Conservation (phyloP, 2,113 vertebrate genomes). For the Ibidorhyncha struthersii region DNA sequence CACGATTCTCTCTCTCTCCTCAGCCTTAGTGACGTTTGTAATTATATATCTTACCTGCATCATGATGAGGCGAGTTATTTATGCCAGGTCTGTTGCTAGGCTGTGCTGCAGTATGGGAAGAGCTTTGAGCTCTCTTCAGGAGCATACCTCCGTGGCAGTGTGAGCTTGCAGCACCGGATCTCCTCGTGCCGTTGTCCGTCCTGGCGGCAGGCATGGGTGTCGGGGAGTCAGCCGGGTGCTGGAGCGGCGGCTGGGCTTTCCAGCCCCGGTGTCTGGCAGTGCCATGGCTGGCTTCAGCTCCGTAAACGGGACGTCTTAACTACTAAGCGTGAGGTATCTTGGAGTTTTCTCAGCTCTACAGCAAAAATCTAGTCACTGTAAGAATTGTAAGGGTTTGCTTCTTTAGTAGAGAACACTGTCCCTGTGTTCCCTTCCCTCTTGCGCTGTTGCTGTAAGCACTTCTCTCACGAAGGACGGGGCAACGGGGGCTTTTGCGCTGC, state of each 20-base stretch:
- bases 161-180: rapidly evolving
- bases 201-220: rapidly evolving
- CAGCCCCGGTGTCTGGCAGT: not conserved
- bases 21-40: slow-evolving; percentile 12
- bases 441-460: rapidly evolving
- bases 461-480: rapidly evolving
- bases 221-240: not conserved
- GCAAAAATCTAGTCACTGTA: not conserved
- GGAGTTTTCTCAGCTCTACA: not conserved
- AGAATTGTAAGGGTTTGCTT: not conserved
- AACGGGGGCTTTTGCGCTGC: not conserved
- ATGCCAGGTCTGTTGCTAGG: slow-evolving; percentile 34
- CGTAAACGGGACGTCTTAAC: rapidly evolving
- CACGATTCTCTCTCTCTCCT: not conserved
- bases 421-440: not conserved
- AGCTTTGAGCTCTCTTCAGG: not conserved
- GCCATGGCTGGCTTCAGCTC: not conserved
- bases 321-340: not conserved
- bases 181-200: rapidly evolving
- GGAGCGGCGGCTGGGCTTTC: not conserved
- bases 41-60: slow-evolving; percentile 22
- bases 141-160: rapidly evolving
- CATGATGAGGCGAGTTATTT: slow-evolving; percentile 39
- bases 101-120: not conserved
- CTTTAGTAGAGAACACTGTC: not conserved